phyloP scores from a whole-genome alignment of 2,888 invertebrate species.

The Crocallis elinguaria region DNA sequence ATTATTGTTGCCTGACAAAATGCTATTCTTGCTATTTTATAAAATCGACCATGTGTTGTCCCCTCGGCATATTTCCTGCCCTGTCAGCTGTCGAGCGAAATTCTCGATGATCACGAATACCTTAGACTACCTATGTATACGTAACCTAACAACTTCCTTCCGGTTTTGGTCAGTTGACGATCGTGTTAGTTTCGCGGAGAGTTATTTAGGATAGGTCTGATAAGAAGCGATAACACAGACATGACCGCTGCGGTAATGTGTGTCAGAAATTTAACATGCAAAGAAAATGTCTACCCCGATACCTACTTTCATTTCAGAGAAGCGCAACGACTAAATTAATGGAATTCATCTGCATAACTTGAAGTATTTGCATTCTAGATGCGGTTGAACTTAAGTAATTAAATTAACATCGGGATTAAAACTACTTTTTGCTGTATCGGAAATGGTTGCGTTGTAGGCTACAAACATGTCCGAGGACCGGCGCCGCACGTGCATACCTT shows the following conservation, averaged over 20 bases:
- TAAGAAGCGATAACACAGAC: conserved; percentile 7
- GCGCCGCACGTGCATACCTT: conserved; percentile 74
- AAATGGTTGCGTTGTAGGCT: conserved; percentile 41
- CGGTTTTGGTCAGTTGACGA: conserved; percentile 3
- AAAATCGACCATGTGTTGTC: conserved; percentile 7
- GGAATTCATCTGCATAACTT: conserved; percentile 29
- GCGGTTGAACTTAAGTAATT: conserved; percentile 27
- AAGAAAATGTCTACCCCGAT: conserved; percentile 3
- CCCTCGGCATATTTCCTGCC: conserved; percentile 17
- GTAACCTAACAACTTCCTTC: conserved; percentile 5
- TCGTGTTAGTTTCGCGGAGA: not conserved
- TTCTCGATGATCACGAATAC: conserved; percentile 7
- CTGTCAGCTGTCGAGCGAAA: conserved; percentile 20
- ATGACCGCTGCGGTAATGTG: conserved; percentile 11
- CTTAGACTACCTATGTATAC: not conserved
- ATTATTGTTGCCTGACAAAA: conserved; percentile 10
- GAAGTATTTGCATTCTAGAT: conserved; percentile 33
- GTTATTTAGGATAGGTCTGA: conserved; percentile 11
- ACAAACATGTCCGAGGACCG: conserved; percentile 50
- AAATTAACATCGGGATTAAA: conserved; percentile 34
- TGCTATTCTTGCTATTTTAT: conserved; percentile 19
- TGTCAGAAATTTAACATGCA: conserved; percentile 22
- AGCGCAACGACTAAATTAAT: conserved; percentile 22
- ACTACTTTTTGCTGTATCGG: conserved; percentile 41
- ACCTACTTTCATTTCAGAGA: conserved; percentile 19